Evolutionary conservation across 1,140 invertebrate genomes (phyloP), one percentile per base, ranked within the genome.

Genomic region (Portunus trituberculatus): DNA sequence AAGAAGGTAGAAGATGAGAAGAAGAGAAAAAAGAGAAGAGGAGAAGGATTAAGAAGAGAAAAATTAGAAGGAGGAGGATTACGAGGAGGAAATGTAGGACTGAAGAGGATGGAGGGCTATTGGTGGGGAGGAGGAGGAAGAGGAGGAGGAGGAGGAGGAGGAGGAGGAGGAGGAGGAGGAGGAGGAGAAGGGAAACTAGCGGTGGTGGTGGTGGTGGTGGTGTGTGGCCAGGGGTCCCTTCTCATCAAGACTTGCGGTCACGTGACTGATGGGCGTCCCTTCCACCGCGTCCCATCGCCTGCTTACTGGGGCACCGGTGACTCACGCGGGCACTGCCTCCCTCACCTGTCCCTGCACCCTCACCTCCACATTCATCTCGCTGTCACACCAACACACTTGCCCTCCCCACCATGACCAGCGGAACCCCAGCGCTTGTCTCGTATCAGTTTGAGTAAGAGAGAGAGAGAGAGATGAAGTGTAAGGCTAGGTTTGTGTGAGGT

Each of bases 91-190:
- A 29, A 90, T 46, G n/a, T 6, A 90, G 45, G 88, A 90, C 2
- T 48, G 48, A 46, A 48, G 45, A 10, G 52, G 52, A 59, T 59
- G 52, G 16, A 46, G 28, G 14, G 31, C 16, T 88, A 25, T n/a
- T 4, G n/a, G 88, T 48, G 88, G 32, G 88, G 88, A 90, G 25
- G 28, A 16, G 48, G 39, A 90, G 12, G 88, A 90, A 39, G 32
- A 46, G 88, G 32, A 8, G 28, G 10, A 92, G 39, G 59, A 67
- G 76, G 31, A 92, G 59, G 32, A 76, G 29, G 29, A 82, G 28
- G 76, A 92, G 91, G 91, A 92, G 39, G 59, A 67, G 76, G 59
- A 92, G 91, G 76, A 76, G 59, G 59, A 91, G 90, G 28, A 59
- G 52, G 52, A 59, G 52, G 52, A 59, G 52, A 1, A 20, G 52